These are phyloP conservation scores for Triplophysa siluroides DNA, from an alignment of 2,113 vertebrate genomes.

Conservation along the genomic window DNA sequence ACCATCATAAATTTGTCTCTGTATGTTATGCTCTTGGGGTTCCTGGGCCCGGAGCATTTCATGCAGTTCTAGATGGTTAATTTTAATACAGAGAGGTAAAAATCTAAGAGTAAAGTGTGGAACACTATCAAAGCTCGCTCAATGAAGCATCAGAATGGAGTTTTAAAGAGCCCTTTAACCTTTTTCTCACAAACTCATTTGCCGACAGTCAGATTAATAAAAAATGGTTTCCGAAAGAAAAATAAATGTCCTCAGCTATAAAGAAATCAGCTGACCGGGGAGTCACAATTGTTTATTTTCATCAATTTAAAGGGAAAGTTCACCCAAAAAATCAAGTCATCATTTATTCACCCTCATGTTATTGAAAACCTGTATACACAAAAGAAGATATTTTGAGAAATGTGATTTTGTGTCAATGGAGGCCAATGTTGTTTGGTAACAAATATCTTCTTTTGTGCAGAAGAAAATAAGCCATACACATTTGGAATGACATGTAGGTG, in stretches of 20 bases:
- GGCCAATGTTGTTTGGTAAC: too few relatives aligned
- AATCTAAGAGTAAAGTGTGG: slow-evolving; percentile 22
- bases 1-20: slow-evolving; percentile 13
- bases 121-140: slow-evolving; percentile 40
- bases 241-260: too few relatives aligned
- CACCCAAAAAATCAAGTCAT: too few relatives aligned
- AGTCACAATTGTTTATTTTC: background rate
- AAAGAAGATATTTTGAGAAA: too few relatives aligned
- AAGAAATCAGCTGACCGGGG: background rate
- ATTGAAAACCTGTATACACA: too few relatives aligned
- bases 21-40: slow-evolving; percentile 14
- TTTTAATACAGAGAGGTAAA: slow-evolving; percentile 46
- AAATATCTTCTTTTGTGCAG: too few relatives aligned
- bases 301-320: background rate
- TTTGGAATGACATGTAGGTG: too few relatives aligned
- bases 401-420: too few relatives aligned
- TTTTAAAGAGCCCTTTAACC: slow-evolving; percentile 15
- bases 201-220: background rate
- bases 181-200: background rate
- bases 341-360: too few relatives aligned
- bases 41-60: slow-evolving; percentile 4
- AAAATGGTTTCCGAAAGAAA: background rate
- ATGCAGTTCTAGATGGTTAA: slow-evolving; percentile 48
- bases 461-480: too few relatives aligned
- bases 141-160: slow-evolving; percentile 30